Evolutionary conservation across 2,888 invertebrate species (phyloP).

Genomic region (Mimumesa dahlbomi): DNA sequence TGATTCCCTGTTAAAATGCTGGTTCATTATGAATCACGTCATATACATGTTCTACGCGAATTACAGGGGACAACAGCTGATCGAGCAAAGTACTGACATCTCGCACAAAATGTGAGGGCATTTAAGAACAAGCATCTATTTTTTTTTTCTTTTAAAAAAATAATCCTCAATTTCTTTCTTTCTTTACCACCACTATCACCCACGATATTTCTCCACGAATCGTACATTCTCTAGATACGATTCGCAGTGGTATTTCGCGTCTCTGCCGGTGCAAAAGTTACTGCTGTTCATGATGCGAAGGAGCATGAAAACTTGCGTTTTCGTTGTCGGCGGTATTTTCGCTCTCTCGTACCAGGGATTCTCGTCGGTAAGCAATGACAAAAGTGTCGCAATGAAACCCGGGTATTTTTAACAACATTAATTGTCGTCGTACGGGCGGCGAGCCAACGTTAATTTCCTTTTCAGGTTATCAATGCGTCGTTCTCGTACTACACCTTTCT

Average conservation of each 20-base stretch:
- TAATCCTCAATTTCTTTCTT: not conserved
- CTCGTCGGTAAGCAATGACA: slow-evolving; percentile 26
- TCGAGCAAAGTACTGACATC: slow-evolving; percentile 18
- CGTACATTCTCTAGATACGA: slow-evolving; percentile 17
- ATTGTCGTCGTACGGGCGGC: too few relatives aligned
- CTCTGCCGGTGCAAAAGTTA: slow-evolving; percentile 23
- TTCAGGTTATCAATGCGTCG: slow-evolving; percentile 1
- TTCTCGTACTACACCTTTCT: not conserved
- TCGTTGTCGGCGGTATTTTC: slow-evolving; percentile 12
- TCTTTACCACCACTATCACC: too few relatives aligned
- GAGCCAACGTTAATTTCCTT: too few relatives aligned
- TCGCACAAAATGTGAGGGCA: slow-evolving; percentile 19
- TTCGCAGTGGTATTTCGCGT: slow-evolving; percentile 18
- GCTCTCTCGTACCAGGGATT: slow-evolving; percentile 23
- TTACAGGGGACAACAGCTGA: slow-evolving; percentile 23
- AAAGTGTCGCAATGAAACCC: not conserved
- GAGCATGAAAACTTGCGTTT: slow-evolving; percentile 9
- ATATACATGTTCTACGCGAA: slow-evolving; percentile 12
- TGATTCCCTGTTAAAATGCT: not conserved
- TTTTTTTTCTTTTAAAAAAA: too few relatives aligned
- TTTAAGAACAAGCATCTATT: too few relatives aligned
- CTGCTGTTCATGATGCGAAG: slow-evolving; percentile 24
- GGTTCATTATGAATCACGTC: not conserved
- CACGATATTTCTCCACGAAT: too few relatives aligned
- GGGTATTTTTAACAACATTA: too few relatives aligned